phyloP scores from a whole-genome alignment of 2,113 vertebrate species.

The Apodemus sylvaticus region DNA sequence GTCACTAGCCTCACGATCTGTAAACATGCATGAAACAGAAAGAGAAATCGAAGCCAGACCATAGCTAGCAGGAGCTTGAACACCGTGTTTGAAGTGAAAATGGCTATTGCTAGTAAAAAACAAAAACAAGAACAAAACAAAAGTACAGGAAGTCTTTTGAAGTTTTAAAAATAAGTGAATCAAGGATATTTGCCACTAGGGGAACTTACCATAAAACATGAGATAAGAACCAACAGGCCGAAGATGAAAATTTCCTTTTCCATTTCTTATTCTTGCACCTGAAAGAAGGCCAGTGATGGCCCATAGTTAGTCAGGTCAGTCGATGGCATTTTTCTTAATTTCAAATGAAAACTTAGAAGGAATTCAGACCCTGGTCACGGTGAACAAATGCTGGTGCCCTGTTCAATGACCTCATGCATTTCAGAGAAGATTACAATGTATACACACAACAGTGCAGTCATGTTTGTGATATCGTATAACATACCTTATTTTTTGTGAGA shows the following conservation, averaged over 20 bases:
- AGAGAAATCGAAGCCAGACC: background rate
- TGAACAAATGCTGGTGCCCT: background rate
- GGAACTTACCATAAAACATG: conserved; percentile 48
- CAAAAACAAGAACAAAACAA: background rate
- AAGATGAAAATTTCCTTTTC: conserved; percentile 15
- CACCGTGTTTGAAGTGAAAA: background rate
- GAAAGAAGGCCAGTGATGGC: conserved; percentile 42
- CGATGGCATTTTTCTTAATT: background rate
- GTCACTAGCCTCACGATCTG: background rate
- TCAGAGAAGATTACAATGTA: background rate
- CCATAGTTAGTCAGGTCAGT: conserved; percentile 3
- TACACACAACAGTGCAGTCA: background rate
- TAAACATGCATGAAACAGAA: background rate
- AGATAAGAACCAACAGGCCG: conserved; percentile 45
- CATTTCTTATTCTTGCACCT: conserved; percentile 62
- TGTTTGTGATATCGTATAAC: background rate
- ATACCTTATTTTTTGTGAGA: background rate
- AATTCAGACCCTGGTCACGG: background rate
- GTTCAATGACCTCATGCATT: background rate
- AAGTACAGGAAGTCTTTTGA: background rate
- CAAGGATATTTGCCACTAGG: background rate
- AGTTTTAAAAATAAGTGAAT: background rate
- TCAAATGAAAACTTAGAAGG: background rate
- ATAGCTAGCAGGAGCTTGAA: background rate
- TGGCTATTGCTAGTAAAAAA: background rate